Evolutionary conservation across 2,113 vertebrate genomes (phyloP).

Genomic region (Panthera leo): DNA sequence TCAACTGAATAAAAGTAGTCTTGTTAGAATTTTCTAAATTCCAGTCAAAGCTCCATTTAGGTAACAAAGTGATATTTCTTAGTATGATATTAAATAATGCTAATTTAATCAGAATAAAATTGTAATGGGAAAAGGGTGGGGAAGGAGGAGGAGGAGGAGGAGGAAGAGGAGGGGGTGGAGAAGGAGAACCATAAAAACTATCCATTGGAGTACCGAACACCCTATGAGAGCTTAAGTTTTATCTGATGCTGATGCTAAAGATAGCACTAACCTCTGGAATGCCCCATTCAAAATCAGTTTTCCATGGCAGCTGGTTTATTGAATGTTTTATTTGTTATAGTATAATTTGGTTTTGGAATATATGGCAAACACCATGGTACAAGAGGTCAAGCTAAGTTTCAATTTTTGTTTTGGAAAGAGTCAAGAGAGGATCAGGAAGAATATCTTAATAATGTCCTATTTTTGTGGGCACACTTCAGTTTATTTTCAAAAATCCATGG

Average conservation of each 20-base stretch:
- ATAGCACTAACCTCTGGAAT: conserved; percentile 45
- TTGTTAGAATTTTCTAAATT: not conserved
- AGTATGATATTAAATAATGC: not conserved
- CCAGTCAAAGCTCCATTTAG: not conserved
- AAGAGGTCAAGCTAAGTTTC: conserved; percentile 69
- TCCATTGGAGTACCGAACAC: not conserved
- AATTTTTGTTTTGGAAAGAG: conserved; percentile 70
- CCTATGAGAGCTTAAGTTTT: not conserved
- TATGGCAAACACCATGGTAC: conserved; percentile 34
- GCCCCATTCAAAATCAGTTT: conserved; percentile 71
- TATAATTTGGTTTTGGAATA: conserved; percentile 60
- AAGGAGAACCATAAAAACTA: not conserved
- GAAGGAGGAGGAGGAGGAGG: not conserved
- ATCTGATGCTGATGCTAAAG: not conserved
- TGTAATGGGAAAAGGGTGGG: not conserved
- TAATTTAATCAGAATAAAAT: conserved; percentile 24
- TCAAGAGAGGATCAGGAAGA: conserved; percentile 17
- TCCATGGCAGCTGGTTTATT: conserved; percentile 62
- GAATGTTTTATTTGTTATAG: conserved; percentile 56
- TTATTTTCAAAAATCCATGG: conserved; percentile 66
- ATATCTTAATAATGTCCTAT: conserved; percentile 38
- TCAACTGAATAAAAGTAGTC: not conserved
- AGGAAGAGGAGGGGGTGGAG: not conserved
- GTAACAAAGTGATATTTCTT: not conserved
- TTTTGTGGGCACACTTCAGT: conserved; percentile 49